Evolutionary conservation across 2,113 vertebrate genomes (phyloP).

Genomic region (Sinocyclocheilus anshuiensis): DNA sequence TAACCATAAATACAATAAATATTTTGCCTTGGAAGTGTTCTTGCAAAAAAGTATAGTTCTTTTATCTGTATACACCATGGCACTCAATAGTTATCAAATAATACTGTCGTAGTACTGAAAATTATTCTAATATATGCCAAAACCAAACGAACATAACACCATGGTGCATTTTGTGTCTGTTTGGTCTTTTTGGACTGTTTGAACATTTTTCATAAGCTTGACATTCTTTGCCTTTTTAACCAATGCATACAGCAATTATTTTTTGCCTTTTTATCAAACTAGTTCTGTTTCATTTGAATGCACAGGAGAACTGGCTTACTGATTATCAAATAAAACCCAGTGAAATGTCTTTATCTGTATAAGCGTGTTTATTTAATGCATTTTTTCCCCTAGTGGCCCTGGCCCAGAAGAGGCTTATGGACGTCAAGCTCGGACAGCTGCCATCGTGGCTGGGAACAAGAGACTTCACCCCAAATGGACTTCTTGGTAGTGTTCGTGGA

Average conservation of each 20-base stretch:
- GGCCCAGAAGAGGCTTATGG: conserved; percentile 83
- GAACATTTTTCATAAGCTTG: background rate
- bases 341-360: background rate
- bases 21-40: background rate
- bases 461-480: conserved; percentile 84
- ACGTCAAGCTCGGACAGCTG: conserved; percentile 88
- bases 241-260: background rate
- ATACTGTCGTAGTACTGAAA: background rate
- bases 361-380: background rate
- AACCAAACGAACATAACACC: background rate
- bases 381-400: conserved; percentile 75
- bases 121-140: background rate
- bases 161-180: background rate
- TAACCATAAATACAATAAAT: background rate
- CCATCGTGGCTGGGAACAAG: conserved; percentile 82
- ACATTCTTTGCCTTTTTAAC: background rate
- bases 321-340: background rate
- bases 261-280: background rate
- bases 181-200: background rate
- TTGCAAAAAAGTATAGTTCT: background rate
- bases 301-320: background rate
- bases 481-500: conserved; percentile 69
- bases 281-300: background rate
- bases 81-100: background rate
- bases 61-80: background rate